phyloP scores from a whole-genome alignment of 2,888 invertebrate genomes.

The Orchesellides sinensis region DNA sequence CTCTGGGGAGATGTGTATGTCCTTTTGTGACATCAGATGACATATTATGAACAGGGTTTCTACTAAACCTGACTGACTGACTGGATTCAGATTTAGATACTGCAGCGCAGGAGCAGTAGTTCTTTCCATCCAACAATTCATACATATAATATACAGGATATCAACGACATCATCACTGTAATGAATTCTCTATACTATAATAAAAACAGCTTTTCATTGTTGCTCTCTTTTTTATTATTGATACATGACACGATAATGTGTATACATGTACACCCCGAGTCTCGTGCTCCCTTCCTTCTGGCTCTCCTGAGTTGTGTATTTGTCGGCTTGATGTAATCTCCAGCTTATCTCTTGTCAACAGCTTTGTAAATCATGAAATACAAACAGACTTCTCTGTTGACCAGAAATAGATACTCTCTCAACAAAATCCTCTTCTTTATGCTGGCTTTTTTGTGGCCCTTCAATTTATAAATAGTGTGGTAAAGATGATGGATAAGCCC shows the following conservation, averaged over 20 bases:
- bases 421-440: not conserved
- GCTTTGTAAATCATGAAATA: slow-evolving; percentile 47
- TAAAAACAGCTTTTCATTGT: slow-evolving; percentile 32
- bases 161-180: slow-evolving; percentile 8
- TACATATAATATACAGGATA: not conserved
- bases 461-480: not conserved
- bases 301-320: slow-evolving; percentile 5
- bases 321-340: slow-evolving; percentile 45
- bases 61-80: too few species aligned
- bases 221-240: not conserved
- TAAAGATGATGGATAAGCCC: not conserved
- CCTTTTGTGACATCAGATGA: too few species aligned
- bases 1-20: not conserved
- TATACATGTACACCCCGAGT: not conserved
- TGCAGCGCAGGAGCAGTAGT: too few species aligned
- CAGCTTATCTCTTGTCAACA: slow-evolving; percentile 67
- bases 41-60: too few species aligned
- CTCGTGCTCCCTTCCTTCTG: not conserved
- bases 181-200: not conserved
- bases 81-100: too few species aligned
- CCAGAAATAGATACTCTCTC: not conserved
- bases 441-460: not conserved
- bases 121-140: too few species aligned
- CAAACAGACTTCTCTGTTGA: not conserved
- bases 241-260: not conserved